Conservation (phyloP, 2,113 vertebrate species). For the Neodontobutis hainanensis region DNA sequence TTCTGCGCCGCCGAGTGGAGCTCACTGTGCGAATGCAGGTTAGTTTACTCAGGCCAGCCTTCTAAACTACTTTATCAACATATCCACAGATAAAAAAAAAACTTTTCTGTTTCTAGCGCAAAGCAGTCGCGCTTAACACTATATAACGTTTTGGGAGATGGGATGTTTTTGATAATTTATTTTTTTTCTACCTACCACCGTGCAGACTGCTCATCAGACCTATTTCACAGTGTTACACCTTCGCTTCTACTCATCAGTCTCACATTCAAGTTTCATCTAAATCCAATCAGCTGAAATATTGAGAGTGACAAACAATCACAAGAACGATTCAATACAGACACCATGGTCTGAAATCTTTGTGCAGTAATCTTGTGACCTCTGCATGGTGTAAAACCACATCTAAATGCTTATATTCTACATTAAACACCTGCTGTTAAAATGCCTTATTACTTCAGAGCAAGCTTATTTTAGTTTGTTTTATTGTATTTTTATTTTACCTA, state of each 20-base stretch:
- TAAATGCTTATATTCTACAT: constrained; percentile 34
- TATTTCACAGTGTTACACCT: constrained; percentile 21
- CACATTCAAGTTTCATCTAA: constrained; percentile 38
- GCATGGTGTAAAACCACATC: constrained; percentile 4
- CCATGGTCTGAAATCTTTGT: constrained; percentile 19
- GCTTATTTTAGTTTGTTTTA: constrained; percentile 30
- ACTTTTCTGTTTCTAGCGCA: too few species aligned
- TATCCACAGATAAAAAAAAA: too few species aligned
- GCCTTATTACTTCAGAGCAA: constrained; percentile 18
- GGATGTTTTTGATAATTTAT: neutral
- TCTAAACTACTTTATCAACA: too few species aligned
- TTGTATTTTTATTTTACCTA: neutral
- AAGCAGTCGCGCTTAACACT: neutral
- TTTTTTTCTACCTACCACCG: constrained; percentile 50
- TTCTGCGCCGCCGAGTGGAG: constrained; percentile 5
- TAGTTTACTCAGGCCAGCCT: neutral
- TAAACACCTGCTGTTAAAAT: constrained; percentile 21
- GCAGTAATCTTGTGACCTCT: constrained; percentile 25
- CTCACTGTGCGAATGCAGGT: constrained; percentile 7
- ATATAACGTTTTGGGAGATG: constrained; percentile 13
- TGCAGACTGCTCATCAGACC: constrained; percentile 45
- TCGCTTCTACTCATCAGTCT: constrained; percentile 9
- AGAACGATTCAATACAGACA: constrained; percentile 39
- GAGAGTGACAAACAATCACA: constrained; percentile 35
- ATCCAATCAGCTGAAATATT: constrained; percentile 40